These are phyloP conservation scores for Tyria jacobaeae DNA, from an alignment of 2,888 invertebrate species.

Conservation along the genomic window DNA sequence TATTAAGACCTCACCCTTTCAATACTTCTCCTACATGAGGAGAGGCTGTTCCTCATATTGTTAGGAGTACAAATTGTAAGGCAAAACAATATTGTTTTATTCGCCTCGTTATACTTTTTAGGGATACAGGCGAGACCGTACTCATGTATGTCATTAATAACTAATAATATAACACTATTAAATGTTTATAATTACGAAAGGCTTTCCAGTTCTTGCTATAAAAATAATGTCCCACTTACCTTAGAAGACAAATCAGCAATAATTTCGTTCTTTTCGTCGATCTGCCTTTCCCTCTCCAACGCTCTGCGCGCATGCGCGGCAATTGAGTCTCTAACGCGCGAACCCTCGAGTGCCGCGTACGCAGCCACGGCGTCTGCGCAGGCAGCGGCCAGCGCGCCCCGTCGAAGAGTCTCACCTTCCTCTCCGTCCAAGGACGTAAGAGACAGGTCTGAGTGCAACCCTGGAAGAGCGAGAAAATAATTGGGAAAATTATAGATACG, in stretches of 20 bases:
- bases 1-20: too few species aligned
- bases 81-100: too few species aligned
- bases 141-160: too few species aligned
- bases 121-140: too few species aligned
- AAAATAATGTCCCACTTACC: constrained; percentile 73
- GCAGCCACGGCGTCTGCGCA: constrained; percentile 92
- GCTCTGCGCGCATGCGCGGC: constrained; percentile 92
- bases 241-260: constrained; percentile 93
- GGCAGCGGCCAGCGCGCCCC: constrained; percentile 89
- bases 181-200: too few species aligned
- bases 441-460: constrained; percentile 90
- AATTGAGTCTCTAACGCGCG: constrained; percentile 91
- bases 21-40: too few species aligned
- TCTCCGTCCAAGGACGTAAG: constrained; percentile 87
- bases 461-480: constrained; percentile 63
- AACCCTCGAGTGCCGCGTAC: constrained; percentile 91
- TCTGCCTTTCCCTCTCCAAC: constrained; percentile 92
- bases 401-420: constrained; percentile 85
- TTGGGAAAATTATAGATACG: neutral
- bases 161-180: too few species aligned
- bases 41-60: too few species aligned
- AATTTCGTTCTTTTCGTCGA: constrained; percentile 92
- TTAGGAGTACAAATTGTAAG: too few species aligned
- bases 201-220: too few species aligned
- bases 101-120: too few species aligned